Evolutionary conservation across 37 sponge, comb jelly and placozoan genomes (phyloP).

Genomic region (Beroe ovata): DNA sequence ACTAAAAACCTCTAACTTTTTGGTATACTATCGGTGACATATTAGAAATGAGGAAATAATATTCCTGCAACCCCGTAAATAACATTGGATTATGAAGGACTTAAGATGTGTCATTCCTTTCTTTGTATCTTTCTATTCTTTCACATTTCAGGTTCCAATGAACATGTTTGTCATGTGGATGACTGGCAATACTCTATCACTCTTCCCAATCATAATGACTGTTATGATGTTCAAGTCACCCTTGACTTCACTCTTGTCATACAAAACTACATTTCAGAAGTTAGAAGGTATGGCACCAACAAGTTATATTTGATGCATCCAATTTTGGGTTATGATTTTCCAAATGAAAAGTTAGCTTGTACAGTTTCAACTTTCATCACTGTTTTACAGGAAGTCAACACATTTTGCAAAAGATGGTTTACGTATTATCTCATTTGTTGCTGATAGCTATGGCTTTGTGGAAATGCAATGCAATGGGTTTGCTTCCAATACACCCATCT

Average conservation of each 20-base stretch:
- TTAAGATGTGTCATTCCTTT: no score
- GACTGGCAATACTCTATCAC: conserved; percentile 91
- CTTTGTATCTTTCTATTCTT: no score
- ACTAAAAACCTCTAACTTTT: no score
- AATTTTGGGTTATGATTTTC: no score
- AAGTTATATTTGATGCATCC: no score
- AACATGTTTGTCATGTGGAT: conserved; percentile 93
- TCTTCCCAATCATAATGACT: conserved; percentile 98
- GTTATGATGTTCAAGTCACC: conserved; percentile 91
- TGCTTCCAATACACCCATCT: conserved; percentile 88
- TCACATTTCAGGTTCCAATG: conserved; percentile 85
- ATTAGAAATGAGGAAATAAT: no score
- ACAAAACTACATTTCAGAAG: conserved; percentile 68
- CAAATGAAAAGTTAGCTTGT: no score
- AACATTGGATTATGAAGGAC: no score
- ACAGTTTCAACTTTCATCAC: no score
- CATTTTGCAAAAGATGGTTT: conserved; percentile 83
- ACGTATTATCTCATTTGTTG: conserved; percentile 81
- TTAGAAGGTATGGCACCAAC: conserved; percentile 61
- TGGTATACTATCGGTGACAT: no score
- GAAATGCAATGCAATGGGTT: conserved; percentile 91
- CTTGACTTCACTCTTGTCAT: conserved; percentile 79
- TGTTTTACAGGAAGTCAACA: conserved; percentile 85
- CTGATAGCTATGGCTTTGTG: conserved; percentile 82
- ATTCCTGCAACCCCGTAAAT: no score